These are phyloP conservation scores for Lamprologus ornatipinnis DNA, from an alignment of 2,113 vertebrate genomes.

Conservation along the genomic window DNA sequence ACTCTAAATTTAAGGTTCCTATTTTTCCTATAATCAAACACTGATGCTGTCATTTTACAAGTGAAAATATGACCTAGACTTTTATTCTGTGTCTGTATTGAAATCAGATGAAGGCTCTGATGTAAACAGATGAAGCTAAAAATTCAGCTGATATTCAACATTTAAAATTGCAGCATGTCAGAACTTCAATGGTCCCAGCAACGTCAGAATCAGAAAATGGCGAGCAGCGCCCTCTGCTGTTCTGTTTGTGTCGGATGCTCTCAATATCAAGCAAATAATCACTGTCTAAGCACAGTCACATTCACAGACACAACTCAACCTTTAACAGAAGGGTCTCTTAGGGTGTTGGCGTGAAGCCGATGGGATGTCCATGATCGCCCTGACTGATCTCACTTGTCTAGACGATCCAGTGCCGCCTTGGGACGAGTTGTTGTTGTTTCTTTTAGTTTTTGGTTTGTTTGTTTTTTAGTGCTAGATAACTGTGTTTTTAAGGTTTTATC, in stretches of 20 bases:
- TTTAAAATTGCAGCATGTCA: neutral
- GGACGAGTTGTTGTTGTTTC: neutral
- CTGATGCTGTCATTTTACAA: neutral
- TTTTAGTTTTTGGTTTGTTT: neutral
- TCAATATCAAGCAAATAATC: neutral
- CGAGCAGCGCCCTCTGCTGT: conserved; percentile 55
- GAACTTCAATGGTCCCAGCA: neutral
- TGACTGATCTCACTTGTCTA: neutral
- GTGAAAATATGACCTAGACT: neutral
- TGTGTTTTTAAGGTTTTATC: neutral
- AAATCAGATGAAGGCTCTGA: neutral
- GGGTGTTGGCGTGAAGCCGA: neutral
- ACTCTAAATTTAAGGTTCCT: neutral
- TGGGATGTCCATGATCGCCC: neutral
- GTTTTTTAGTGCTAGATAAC: neutral
- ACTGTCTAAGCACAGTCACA: neutral
- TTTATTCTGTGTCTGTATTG: neutral
- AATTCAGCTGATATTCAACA: neutral
- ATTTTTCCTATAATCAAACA: neutral
- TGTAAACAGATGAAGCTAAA: neutral
- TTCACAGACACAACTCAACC: neutral
- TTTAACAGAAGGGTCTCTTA: conserved; percentile 19
- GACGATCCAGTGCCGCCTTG: conserved; percentile 11
- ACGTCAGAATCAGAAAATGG: neutral
- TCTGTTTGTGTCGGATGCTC: neutral